A percentile compares a stretch with the other conserved stretches of the same genome.
Conservation (phyloP, 2,113 vertebrate species). For the Scomber japonicus region DNA sequence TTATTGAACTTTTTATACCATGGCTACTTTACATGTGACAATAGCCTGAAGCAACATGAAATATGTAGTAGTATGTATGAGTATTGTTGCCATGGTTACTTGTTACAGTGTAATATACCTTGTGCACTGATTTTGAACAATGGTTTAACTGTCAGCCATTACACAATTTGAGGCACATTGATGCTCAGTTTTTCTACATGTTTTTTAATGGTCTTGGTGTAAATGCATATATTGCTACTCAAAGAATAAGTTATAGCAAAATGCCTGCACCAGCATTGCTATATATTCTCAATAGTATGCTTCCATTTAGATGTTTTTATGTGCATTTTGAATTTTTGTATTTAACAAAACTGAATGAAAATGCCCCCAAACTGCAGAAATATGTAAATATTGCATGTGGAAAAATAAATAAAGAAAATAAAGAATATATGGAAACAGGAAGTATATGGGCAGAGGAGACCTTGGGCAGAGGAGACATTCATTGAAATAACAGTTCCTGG, state of each 20-base stretch:
- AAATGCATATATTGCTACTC: background rate
- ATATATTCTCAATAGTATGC: background rate
- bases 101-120: background rate
- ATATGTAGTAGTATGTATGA: background rate
- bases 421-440: no score
- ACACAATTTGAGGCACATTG: background rate
- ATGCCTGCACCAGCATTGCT: background rate
- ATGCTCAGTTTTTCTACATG: no score
- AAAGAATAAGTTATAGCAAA: background rate
- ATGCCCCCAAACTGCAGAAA: background rate
- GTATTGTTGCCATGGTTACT: constrained; percentile 2
- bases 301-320: no score
- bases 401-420: background rate
- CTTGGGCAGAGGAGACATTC: no score
- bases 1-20: background rate
- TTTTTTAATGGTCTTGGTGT: background rate
- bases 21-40: background rate
- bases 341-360: no score
- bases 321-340: background rate
- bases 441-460: no score
- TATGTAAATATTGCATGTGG: background rate
- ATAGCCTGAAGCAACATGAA: no score
- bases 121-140: background rate
- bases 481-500: no score
- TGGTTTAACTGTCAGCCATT: background rate